Evolutionary conservation across 2,888 invertebrate species (phyloP).

Genomic region (Oxyteleia sp.): DNA sequence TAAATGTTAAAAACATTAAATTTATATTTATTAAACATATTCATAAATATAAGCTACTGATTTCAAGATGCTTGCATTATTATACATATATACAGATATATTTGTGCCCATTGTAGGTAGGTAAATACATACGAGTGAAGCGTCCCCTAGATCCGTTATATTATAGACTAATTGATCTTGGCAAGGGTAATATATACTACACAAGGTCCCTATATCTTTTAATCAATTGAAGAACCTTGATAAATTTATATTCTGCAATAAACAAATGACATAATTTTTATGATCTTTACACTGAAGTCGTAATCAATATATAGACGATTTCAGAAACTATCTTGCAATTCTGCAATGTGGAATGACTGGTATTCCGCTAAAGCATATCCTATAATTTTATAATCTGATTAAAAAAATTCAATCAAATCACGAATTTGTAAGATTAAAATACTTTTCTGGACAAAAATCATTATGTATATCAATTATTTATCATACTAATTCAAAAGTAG

Average conservation of each 20-base stretch:
- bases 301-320: neutral
- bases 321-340: neutral
- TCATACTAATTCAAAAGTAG: too few species aligned
- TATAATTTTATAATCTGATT: too few species aligned
- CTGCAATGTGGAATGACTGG: too few species aligned
- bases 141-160: slow-evolving; percentile 82
- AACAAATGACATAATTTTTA: slow-evolving; percentile 3
- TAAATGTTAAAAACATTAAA: too few species aligned
- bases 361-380: too few species aligned
- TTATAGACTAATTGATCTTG: slow-evolving; percentile 82
- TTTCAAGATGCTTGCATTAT: slow-evolving; percentile 24
- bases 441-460: too few species aligned
- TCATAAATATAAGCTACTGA: neutral
- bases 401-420: too few species aligned
- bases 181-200: slow-evolving; percentile 79
- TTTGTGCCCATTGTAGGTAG: slow-evolving; percentile 59
- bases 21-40: too few species aligned
- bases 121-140: slow-evolving; percentile 75
- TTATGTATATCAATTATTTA: too few species aligned
- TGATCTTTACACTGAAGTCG: neutral
- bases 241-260: slow-evolving; percentile 17
- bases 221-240: slow-evolving; percentile 63
- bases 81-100: slow-evolving; percentile 52
- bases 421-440: too few species aligned
- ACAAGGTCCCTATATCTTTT: slow-evolving; percentile 68